Evolutionary conservation across 2,113 vertebrate species (phyloP).

Genomic region (Ploceus nigricollis): DNA sequence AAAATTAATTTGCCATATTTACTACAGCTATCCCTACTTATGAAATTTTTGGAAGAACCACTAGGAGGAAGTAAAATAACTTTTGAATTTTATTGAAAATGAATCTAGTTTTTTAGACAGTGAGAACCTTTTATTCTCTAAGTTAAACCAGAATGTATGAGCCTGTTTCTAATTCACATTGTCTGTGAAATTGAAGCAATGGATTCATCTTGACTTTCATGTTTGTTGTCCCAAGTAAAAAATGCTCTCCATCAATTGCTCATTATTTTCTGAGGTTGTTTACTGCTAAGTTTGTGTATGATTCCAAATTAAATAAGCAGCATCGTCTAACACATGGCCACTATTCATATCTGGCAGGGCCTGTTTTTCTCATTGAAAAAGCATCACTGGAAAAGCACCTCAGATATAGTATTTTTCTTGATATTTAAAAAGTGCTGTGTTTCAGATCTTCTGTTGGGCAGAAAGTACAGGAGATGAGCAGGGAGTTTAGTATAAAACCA

Average conservation of each 20-base stretch:
- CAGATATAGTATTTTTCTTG: neutral
- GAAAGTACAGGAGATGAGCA: neutral
- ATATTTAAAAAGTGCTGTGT: neutral
- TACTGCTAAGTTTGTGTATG: conserved; percentile 47
- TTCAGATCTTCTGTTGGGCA: neutral
- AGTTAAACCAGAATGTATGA: conserved; percentile 59
- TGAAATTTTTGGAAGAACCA: neutral
- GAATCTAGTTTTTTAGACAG: conserved; percentile 51
- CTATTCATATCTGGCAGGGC: neutral
- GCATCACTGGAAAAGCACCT: neutral
- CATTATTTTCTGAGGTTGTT: conserved; percentile 60
- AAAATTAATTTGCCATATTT: conserved; percentile 8
- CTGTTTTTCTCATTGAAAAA: neutral
- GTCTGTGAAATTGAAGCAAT: conserved; percentile 52
- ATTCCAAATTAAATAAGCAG: conserved; percentile 44
- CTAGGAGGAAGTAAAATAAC: conserved; percentile 47
- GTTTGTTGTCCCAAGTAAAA: conserved; percentile 53
- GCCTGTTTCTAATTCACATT: conserved; percentile 68
- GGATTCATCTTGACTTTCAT: conserved; percentile 60
- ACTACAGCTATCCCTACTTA: neutral
- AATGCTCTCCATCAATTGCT: conserved; percentile 50
- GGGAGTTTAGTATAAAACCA: neutral
- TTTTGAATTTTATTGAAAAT: conserved; percentile 46
- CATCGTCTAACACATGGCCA: neutral
- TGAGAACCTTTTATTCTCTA: conserved; percentile 61